phyloP scores from a whole-genome alignment of 2,888 invertebrate species.

The Agrotis puta region DNA sequence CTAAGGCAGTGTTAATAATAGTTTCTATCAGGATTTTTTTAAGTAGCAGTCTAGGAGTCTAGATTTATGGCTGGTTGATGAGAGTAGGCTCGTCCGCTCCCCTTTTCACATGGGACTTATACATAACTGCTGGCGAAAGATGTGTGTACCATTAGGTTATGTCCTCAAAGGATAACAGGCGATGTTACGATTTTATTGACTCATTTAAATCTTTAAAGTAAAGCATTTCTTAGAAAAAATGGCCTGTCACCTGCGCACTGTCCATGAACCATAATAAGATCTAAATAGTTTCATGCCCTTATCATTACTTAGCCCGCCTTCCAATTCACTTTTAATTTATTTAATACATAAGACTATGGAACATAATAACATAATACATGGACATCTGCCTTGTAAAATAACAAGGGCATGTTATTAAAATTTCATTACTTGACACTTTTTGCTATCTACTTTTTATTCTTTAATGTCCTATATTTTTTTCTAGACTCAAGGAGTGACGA shows the following conservation, averaged over 20 bases:
- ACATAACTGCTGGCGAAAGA: too few relatives aligned
- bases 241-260: neutral
- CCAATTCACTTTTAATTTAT: conserved; percentile 37
- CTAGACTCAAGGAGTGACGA: neutral
- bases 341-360: conserved; percentile 7
- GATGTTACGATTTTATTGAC: too few relatives aligned
- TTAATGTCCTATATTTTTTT: neutral
- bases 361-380: conserved; percentile 13
- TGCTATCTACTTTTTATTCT: neutral
- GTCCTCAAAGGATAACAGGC: too few relatives aligned
- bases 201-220: neutral
- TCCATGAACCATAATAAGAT: neutral
- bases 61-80: too few relatives aligned
- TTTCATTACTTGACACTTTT: conserved; percentile 32
- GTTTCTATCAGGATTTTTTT: too few relatives aligned
- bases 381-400: conserved; percentile 43
- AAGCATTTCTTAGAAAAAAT: conserved; percentile 13
- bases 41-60: too few relatives aligned
- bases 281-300: conserved; percentile 5
- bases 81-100: too few relatives aligned
- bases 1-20: too few relatives aligned
- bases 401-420: conserved; percentile 21
- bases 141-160: too few relatives aligned
- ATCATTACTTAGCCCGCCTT: conserved; percentile 24
- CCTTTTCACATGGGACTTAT: too few relatives aligned